Evolutionary conservation across 2,888 invertebrate species (phyloP), one percentile per base, ranked within the genome.

Genomic region (Tortricodes alternella): DNA sequence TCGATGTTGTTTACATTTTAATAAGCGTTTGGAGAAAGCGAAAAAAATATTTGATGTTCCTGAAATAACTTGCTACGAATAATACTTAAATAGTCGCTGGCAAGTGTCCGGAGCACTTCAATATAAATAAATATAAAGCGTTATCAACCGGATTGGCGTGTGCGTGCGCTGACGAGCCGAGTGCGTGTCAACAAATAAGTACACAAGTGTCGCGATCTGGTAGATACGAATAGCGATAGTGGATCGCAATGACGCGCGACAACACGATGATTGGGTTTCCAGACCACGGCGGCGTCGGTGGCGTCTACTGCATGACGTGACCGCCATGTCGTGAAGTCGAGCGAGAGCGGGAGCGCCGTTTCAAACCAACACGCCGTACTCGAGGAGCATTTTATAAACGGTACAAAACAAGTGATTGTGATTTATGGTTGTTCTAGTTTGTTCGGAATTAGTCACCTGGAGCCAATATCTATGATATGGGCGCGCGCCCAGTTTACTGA

Each of bases 91-190:
- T 11, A 18, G 41, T 41, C 41, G 34, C 55, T 48, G 34, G n/a
- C n/a, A n/a, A 35, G 41, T 27, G 39, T 23, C 46, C 35, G 19
- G 19, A 19, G 43, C 35, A 52, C 18, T 38, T 13, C 13, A 48
- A 41, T 55, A 41, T 35, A 48, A 48, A 48, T 41, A n/a, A n/a
- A n/a, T n/a, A n/a, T n/a, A 55, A 48, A 27, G 13, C 35, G 48
- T 43, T 49, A 55, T 55, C 43, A 43, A 37, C 35, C 18, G 8
- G 24, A n/a, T 34, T 6, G 7, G 27, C 19, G 39, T 16, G 15
- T 19, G 15, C 15, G 21, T n/a, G 19, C 16, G 29, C 19, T 9
- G 9, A 11, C 11, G n/a, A 8, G 41, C 41, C n/a, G 24, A 4
- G 7, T 27, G 27, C 34, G 21, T 21, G 43, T 34, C 19, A 35